A percentile compares a stretch with the other conserved stretches of the same genome.
These are phyloP conservation scores for Syrmaticus mikado DNA, from an alignment of 2,113 vertebrate species.

Conservation along the genomic window DNA sequence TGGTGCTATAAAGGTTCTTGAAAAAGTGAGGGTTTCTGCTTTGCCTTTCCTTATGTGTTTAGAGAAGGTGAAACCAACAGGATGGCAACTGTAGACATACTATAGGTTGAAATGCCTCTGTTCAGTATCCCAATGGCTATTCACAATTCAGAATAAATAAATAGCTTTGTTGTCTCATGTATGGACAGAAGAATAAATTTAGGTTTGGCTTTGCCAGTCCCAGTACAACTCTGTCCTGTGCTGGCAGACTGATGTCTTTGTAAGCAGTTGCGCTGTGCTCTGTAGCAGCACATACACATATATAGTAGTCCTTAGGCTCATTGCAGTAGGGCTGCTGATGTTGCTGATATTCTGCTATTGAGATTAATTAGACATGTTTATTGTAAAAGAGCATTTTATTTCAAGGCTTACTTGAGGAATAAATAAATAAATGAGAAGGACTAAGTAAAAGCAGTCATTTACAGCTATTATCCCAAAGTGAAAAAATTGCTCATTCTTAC, in stretches of 20 bases:
- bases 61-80: neutral
- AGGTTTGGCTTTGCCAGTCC: neutral
- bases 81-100: neutral
- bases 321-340: neutral
- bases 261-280: neutral
- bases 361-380: neutral
- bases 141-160: neutral
- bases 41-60: fast-evolving
- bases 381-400: neutral
- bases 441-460: neutral
- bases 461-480: neutral
- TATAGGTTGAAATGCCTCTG: neutral
- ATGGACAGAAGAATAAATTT: neutral
- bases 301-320: neutral
- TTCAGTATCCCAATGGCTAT: neutral
- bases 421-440: neutral
- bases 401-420: neutral
- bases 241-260: neutral
- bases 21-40: neutral
- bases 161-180: neutral
- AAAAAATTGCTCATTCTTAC: neutral
- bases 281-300: neutral
- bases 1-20: neutral
- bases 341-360: neutral
- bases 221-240: neutral